These are phyloP conservation scores for Solenopsis invicta DNA, from an alignment of 1,140 invertebrate species.

Conservation along the genomic window DNA sequence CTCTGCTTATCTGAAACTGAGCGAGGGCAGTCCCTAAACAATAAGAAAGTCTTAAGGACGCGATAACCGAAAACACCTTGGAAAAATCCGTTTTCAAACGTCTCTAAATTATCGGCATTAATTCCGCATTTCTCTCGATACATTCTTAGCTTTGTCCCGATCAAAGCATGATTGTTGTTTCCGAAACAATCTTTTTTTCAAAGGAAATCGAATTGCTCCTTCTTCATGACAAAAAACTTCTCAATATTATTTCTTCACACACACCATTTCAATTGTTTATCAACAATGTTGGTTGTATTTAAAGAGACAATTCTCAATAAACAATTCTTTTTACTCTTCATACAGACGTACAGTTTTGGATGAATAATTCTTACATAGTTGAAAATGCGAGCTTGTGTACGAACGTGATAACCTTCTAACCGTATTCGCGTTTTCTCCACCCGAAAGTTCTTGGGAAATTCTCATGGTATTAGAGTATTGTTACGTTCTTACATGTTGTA, in stretches of 20 bases:
- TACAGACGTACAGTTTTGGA: background rate
- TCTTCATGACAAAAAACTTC: constrained; percentile 5
- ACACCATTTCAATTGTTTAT: constrained; percentile 9
- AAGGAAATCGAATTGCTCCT: background rate
- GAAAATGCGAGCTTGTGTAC: background rate
- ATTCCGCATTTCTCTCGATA: background rate
- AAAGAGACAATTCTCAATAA: background rate
- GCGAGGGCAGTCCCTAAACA: background rate
- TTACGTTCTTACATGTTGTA: too few species aligned
- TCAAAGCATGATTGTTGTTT: constrained; percentile 17
- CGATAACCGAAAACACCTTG: background rate
- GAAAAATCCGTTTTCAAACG: background rate
- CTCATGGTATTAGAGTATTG: too few species aligned
- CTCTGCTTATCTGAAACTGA: constrained; percentile 39
- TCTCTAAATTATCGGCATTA: background rate
- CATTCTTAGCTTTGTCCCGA: background rate
- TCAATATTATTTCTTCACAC: constrained; percentile 34
- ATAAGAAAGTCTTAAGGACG: background rate
- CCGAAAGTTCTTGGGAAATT: too few species aligned
- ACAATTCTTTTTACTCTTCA: background rate
- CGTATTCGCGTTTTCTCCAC: too few species aligned
- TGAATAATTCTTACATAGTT: background rate
- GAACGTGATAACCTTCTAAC: too few species aligned
- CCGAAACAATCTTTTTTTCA: constrained; percentile 7
- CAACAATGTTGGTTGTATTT: background rate